Evolutionary conservation across 2,888 invertebrate species (phyloP), one percentile per base, ranked within the genome.

Genomic region (Ischnura elegans): DNA sequence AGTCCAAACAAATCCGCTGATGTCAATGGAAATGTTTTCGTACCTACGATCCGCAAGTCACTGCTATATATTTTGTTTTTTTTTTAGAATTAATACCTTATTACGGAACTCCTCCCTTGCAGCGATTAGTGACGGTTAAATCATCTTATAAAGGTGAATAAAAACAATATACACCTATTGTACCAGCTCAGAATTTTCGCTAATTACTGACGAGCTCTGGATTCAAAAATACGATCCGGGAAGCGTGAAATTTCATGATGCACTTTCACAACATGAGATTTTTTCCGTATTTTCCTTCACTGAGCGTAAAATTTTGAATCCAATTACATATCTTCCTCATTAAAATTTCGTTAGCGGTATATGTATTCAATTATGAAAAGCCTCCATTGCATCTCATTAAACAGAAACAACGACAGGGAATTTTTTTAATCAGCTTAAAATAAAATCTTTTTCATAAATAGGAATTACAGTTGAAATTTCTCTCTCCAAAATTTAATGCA

Each of bases 291-390:
- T 51, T 51, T 6, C 19, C 2, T 76, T 76, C 36, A 0, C 13
- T 76, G n/a, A 76, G 36, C 10, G 36, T 36, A 25, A 76, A 76
- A 36, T 76, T 29, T 25, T 76, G 76, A 76, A 76, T 76, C 36
- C 29, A 76, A 76, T 25, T 76, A 29, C 16, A 29, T 16, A 36
- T 36, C 36, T 76, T 76, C 76, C 76, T 76, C 76, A 76, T 76
- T 76, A 76, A 36, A 61, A 36, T 76, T 76, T 29, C 76, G 76
- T 76, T 76, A 29, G 29, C 10, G 76, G 76, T 36, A 76, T 76
- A 76, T 76, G 29, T 36, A 76, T 76, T 76, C 76, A 76, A 76
- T 76, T 76, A n/a, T 76, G 76, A 76, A 76, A 36, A 76, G 76
- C 76, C 76, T 29, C 36, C 29, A 36, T 76, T 76, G 76, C 76